These are phyloP conservation scores for Sander vitreus DNA, from an alignment of 2,113 vertebrate species.

Conservation along the genomic window DNA sequence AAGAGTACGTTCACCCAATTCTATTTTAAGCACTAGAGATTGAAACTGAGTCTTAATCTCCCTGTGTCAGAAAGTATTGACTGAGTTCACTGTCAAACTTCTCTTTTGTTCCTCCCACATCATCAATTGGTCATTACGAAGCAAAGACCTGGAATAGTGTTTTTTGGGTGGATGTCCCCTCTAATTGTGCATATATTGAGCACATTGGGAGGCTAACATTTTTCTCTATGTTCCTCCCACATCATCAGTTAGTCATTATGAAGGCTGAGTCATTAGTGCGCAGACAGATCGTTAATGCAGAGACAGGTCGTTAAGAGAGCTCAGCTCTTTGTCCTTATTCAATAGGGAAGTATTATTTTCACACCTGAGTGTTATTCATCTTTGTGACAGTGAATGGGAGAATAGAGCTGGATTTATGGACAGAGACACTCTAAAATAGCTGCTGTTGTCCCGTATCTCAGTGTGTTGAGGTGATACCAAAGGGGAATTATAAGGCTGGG, in stretches of 20 bases:
- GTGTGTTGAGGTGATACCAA: slow-evolving; percentile 1
- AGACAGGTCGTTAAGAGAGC: slow-evolving; percentile 68
- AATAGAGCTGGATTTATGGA: slow-evolving; percentile 36
- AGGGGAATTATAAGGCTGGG: background rate
- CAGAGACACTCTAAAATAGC: background rate
- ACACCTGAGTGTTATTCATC: slow-evolving; percentile 70
- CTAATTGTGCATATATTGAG: slow-evolving; percentile 62
- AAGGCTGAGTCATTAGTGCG: slow-evolving; percentile 70
- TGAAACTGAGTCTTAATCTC: slow-evolving; percentile 4
- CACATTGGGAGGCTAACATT: slow-evolving; percentile 49
- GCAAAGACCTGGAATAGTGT: slow-evolving; percentile 13
- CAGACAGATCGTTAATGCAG: slow-evolving; percentile 66
- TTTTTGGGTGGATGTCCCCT: slow-evolving; percentile 38
- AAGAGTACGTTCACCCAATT: background rate
- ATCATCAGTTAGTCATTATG: slow-evolving; percentile 75
- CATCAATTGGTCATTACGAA: slow-evolving; percentile 57
- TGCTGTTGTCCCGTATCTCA: background rate
- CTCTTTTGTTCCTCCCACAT: slow-evolving; percentile 59
- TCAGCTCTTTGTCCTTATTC: slow-evolving; percentile 72
- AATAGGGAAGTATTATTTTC: slow-evolving; percentile 66
- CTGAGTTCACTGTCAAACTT: slow-evolving; percentile 35
- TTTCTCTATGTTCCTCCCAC: slow-evolving; percentile 68
- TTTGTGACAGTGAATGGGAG: slow-evolving; percentile 31
- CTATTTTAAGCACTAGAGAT: background rate
- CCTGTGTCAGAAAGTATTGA: slow-evolving; percentile 26